Conservation (phyloP, 2,888 invertebrate species). For the Macroteleia sp. region DNA sequence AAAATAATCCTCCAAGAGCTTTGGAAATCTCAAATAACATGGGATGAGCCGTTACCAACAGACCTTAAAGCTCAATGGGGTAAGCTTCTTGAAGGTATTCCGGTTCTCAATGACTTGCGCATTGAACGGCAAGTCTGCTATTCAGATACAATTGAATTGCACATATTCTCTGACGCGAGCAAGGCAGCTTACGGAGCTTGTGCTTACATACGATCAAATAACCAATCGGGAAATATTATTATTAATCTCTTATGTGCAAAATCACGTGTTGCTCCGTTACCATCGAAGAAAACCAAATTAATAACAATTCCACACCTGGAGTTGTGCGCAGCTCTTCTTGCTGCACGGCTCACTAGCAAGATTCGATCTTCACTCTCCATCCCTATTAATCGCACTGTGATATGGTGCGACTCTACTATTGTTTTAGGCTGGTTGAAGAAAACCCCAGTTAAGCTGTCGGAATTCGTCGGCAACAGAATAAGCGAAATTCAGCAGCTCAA, state of each 20-base stretch:
- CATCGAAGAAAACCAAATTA: neutral
- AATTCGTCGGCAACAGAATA: no score
- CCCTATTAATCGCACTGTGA: no score
- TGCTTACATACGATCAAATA: neutral
- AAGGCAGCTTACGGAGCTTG: neutral
- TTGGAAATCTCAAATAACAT: neutral
- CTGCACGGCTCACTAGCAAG: neutral
- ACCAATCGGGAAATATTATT: neutral
- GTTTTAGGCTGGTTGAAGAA: no score
- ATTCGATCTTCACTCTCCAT: no score
- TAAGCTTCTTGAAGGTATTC: neutral
- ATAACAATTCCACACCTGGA: neutral
- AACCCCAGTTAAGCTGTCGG: no score
- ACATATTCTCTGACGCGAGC: neutral
- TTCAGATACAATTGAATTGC: neutral
- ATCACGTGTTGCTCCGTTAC: neutral
- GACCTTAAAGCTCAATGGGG: neutral
- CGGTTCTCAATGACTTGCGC: neutral
- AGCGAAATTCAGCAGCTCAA: no score
- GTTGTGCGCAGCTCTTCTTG: neutral
- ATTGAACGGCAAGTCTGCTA: constrained; percentile 5
- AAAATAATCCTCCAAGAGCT: neutral
- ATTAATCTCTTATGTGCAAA: neutral
- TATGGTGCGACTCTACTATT: no score
- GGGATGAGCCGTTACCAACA: neutral